phyloP scores from a whole-genome alignment of 2,797 vertebrate genomes.

The Natrix natrix region DNA sequence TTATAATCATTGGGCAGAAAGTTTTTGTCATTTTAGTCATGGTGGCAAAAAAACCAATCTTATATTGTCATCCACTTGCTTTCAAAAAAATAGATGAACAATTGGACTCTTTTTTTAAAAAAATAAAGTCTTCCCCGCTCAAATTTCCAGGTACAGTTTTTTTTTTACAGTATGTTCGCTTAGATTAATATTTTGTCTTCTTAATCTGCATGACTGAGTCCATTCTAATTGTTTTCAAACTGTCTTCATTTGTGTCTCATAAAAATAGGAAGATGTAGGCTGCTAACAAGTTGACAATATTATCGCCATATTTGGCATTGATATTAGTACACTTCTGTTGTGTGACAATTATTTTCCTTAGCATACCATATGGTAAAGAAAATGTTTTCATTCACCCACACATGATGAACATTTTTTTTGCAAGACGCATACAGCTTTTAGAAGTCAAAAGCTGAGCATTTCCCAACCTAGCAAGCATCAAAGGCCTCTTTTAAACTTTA shows the following conservation, averaged over 20 bases:
- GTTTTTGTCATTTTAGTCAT: neutral
- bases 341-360: conserved; percentile 68
- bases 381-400: conserved; percentile 72
- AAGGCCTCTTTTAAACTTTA: rapidly evolving
- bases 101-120: neutral
- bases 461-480: rapidly evolving
- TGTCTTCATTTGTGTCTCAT: conserved; percentile 28
- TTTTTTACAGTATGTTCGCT: neutral
- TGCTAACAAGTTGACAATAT: conserved; percentile 54
- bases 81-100: neutral
- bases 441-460: neutral
- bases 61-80: neutral
- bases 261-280: conserved; percentile 53
- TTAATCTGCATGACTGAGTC: conserved; percentile 24
- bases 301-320: conserved; percentile 65
- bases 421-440: conserved; percentile 40
- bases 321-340: conserved; percentile 67
- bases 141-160: neutral
- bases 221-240: conserved; percentile 61
- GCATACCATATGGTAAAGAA: conserved; percentile 65
- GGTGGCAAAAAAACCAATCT: conserved; percentile 11
- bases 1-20: neutral
- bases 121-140: neutral
- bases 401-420: conserved; percentile 54
- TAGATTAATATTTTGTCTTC: conserved; percentile 9